Percentiles rank a stretch among this genome's conserved stretches.
phyloP scores from a whole-genome alignment of 2,797 vertebrate species.

The Channa striata region DNA sequence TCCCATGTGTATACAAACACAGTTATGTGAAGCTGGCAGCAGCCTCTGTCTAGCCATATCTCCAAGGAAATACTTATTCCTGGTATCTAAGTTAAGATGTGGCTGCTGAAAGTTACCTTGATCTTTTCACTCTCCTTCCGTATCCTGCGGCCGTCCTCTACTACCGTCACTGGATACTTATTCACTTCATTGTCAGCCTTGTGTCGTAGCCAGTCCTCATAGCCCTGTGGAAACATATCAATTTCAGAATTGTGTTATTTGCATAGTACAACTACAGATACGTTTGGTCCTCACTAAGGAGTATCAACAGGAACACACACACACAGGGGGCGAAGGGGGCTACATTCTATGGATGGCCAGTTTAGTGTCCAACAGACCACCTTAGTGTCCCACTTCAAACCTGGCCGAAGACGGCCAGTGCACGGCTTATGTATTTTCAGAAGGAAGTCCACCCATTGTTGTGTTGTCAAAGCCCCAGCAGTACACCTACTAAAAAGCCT shows the following conservation, averaged over 20 bases:
- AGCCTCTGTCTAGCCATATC: constrained; percentile 20
- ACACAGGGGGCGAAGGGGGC: constrained; percentile 2
- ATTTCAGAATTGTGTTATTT: constrained; percentile 40
- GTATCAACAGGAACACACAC: constrained; percentile 3
- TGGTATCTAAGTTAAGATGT: constrained; percentile 13
- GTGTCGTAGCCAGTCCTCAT: constrained; percentile 98
- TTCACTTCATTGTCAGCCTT: constrained; percentile 98
- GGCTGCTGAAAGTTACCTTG: constrained; percentile 86
- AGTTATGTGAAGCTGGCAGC: constrained; percentile 27
- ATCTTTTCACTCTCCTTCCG: constrained; percentile 95
- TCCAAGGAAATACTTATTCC: constrained; percentile 27
- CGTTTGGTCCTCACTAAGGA: too few species aligned
- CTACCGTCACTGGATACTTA: constrained; percentile 91
- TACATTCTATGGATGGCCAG: constrained; percentile 30
- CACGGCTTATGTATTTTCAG: constrained; percentile 62
- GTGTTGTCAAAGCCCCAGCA: constrained; percentile 67
- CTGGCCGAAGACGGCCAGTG: constrained; percentile 50
- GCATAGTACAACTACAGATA: constrained; percentile 13
- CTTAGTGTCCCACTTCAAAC: constrained; percentile 71
- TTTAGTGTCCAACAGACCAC: constrained; percentile 25
- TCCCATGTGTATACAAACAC: constrained; percentile 34
- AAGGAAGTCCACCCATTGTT: constrained; percentile 77
- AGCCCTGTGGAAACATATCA: constrained; percentile 84
- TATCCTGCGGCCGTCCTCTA: constrained; percentile 88
- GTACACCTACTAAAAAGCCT: constrained; percentile 50